phyloP scores from a whole-genome alignment of 2,888 invertebrate genomes.

The Epiblema foenella region DNA sequence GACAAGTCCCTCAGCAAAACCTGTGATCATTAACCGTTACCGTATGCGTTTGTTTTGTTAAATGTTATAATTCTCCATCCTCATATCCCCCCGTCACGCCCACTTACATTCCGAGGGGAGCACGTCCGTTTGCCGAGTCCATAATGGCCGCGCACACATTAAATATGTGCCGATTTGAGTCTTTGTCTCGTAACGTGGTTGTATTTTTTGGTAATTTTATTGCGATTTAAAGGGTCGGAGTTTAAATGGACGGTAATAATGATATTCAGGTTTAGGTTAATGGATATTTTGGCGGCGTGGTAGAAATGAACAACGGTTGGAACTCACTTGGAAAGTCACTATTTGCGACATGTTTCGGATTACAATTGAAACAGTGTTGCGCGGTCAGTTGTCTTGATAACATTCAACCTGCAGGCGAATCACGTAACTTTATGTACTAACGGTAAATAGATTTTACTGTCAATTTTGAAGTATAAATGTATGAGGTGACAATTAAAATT shows the following conservation, averaged over 20 bases:
- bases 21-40: background rate
- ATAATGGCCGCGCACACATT: conserved; percentile 18
- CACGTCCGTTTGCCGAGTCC: conserved; percentile 20
- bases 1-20: background rate
- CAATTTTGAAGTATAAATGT: no score
- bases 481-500: no score
- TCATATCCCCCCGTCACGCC: conserved; percentile 7
- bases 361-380: no score
- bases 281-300: background rate
- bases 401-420: no score
- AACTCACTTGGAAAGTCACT: no score
- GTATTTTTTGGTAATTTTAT: conserved; percentile 37
- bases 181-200: conserved; percentile 31
- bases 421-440: no score
- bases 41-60: background rate
- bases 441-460: no score
- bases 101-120: conserved; percentile 8
- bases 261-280: conserved; percentile 9
- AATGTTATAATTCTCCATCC: conserved; percentile 9
- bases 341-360: no score
- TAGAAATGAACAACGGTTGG: no score
- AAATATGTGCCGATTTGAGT: conserved; percentile 35
- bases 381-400: no score
- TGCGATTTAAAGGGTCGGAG: conserved; percentile 32
- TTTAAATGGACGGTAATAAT: conserved; percentile 26